Conservation (phyloP, 2,888 invertebrate genomes). For the Dendrolimus houi region DNA sequence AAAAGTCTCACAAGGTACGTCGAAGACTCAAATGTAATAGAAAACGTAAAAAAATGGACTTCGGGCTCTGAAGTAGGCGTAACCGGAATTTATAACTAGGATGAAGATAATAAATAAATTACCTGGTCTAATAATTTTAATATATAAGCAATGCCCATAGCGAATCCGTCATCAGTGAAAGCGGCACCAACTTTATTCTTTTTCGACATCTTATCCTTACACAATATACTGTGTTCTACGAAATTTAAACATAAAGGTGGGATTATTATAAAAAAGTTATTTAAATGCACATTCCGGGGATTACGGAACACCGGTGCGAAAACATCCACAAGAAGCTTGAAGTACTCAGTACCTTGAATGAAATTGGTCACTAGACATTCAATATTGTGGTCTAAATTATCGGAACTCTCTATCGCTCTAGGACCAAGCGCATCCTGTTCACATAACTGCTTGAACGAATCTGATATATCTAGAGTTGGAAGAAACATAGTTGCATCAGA, state of each 20-base stretch:
- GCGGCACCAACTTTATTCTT: conserved; percentile 91
- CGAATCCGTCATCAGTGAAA: conserved; percentile 99
- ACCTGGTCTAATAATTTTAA: conserved; percentile 92
- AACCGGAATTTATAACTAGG: too few species aligned
- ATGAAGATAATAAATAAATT: background rate
- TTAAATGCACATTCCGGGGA: conserved; percentile 90
- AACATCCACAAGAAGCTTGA: conserved; percentile 92
- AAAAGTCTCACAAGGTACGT: too few species aligned
- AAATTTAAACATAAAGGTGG: conserved; percentile 96
- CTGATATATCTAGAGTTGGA: conserved; percentile 82
- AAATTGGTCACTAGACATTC: conserved; percentile 88
- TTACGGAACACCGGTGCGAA: conserved; percentile 93
- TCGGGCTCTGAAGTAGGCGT: too few species aligned
- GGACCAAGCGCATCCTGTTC: conserved; percentile 76
- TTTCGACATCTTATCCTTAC: conserved; percentile 94
- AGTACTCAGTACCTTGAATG: conserved; percentile 92
- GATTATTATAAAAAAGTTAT: conserved; percentile 94
- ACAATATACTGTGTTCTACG: conserved; percentile 93
- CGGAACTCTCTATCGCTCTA: conserved; percentile 79
- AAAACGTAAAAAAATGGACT: too few species aligned
- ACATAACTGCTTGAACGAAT: conserved; percentile 78
- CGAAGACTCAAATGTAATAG: too few species aligned
- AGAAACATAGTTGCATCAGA: conserved; percentile 94
- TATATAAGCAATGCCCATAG: conserved; percentile 96
- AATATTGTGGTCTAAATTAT: conserved; percentile 86